These are phyloP conservation scores for Uria aalge DNA, from an alignment of 2,113 vertebrate genomes.

Conservation along the genomic window DNA sequence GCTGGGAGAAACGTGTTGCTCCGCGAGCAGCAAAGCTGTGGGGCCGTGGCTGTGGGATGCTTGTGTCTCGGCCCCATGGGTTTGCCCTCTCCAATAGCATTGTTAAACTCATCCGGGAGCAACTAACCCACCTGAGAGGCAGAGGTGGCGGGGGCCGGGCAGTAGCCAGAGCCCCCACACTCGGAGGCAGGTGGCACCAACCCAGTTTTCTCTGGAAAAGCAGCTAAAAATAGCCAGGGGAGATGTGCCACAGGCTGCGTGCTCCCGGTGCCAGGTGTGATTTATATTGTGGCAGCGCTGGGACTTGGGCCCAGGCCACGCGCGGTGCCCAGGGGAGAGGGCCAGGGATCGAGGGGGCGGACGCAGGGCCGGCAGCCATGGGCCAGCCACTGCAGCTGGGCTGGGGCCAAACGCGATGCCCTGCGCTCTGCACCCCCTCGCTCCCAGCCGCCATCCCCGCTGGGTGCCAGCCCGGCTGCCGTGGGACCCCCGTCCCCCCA, in stretches of 20 bases:
- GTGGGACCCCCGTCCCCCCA: not conserved
- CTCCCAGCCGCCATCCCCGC: accelerated
- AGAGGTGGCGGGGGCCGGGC: accelerated
- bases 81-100: not conserved
- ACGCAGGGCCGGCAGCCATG: accelerated
- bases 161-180: not conserved
- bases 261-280: not conserved
- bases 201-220: conserved; percentile 15
- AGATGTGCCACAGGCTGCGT: not conserved
- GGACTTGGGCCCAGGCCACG: not conserved
- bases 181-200: not conserved
- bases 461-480: not conserved
- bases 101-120: not conserved
- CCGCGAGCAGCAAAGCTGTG: accelerated
- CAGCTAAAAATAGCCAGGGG: conserved; percentile 33
- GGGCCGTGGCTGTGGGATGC: not conserved
- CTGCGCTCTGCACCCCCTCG: not conserved
- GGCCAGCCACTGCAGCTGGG: not conserved
- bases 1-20: not conserved
- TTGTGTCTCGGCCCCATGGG: accelerated
- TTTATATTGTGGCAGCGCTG: not conserved
- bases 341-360: not conserved
- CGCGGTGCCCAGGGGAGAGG: not conserved
- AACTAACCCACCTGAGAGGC: not conserved
- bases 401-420: not conserved